Conservation (phyloP, 2,797 vertebrate species). For the Oreonectes daqikongensis region DNA sequence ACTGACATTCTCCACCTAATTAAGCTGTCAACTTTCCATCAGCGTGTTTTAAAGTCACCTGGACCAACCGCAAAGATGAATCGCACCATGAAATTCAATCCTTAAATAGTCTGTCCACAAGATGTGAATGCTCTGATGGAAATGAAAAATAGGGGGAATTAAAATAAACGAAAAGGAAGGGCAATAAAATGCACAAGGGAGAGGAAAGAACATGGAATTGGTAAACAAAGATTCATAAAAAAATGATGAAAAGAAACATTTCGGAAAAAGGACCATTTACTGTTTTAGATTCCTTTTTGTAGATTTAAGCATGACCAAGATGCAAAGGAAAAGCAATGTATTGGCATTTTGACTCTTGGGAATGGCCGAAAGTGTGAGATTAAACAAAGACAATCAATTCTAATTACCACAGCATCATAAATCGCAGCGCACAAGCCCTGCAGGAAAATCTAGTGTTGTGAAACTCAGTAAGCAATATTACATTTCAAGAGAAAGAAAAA, state of each 20-base stretch:
- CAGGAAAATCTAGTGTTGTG: slow-evolving; percentile 27
- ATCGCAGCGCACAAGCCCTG: slow-evolving; percentile 40
- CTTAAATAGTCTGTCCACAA: slow-evolving; percentile 43
- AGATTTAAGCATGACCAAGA: slow-evolving; percentile 6
- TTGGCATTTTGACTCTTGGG: slow-evolving; percentile 41
- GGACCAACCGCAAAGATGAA: slow-evolving; percentile 49
- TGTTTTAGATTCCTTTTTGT: slow-evolving; percentile 58
- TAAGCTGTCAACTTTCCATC: slow-evolving; percentile 64
- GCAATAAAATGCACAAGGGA: not conserved
- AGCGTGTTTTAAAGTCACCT: slow-evolving; percentile 54
- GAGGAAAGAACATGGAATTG: not conserved
- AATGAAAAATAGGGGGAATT: slow-evolving; percentile 16
- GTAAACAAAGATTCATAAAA: not conserved
- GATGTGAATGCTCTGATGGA: slow-evolving; percentile 39
- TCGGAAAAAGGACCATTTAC: slow-evolving; percentile 28
- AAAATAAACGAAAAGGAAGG: not conserved
- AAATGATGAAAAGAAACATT: not conserved
- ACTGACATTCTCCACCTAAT: slow-evolving; percentile 56
- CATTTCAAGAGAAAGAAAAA: slow-evolving; percentile 29
- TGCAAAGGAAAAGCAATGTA: slow-evolving; percentile 6
- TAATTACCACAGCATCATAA: slow-evolving; percentile 57
- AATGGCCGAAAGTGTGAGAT: slow-evolving; percentile 43
- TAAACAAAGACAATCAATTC: slow-evolving; percentile 62
- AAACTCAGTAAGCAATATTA: slow-evolving; percentile 41
- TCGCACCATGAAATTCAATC: slow-evolving; percentile 50